Conservation (phyloP, 92 coral and sea anemone genomes). For the Parazoanthus atlanticus region DNA sequence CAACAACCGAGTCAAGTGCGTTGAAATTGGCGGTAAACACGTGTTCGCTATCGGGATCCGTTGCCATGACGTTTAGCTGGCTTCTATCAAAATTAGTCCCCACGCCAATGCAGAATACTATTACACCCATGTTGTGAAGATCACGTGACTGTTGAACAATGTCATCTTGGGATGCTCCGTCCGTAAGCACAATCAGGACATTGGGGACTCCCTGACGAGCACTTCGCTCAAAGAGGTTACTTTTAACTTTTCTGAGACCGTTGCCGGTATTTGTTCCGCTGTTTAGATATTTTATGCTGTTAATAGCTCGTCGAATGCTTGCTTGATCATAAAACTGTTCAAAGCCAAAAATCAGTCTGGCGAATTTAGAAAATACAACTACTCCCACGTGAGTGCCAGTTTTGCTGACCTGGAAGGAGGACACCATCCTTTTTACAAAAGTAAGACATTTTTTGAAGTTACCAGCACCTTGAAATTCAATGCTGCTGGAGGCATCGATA, state of each 20-base stretch:
- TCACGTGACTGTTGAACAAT: constrained; percentile 66
- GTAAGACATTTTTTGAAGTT: constrained; percentile 72
- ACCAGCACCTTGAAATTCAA: constrained; percentile 53
- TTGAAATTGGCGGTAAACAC: constrained; percentile 68
- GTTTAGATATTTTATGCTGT: constrained; percentile 50
- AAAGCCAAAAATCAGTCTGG: constrained; percentile 45
- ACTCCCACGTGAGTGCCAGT: constrained; percentile 74
- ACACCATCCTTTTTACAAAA: constrained; percentile 64
- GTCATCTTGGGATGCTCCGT: constrained; percentile 72
- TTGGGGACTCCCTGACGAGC: constrained; percentile 74
- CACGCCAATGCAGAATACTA: constrained; percentile 71
- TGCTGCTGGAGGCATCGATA: constrained; percentile 82
- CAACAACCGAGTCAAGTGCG: constrained; percentile 39
- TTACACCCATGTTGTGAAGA: constrained; percentile 78
- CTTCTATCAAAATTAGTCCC: constrained; percentile 46
- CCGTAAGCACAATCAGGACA: constrained; percentile 69
- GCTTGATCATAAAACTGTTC: constrained; percentile 40
- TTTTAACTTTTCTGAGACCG: constrained; percentile 60
- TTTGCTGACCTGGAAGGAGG: constrained; percentile 61
- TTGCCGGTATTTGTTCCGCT: constrained; percentile 77
- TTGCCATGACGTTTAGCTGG: constrained; percentile 73
- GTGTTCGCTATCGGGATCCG: constrained; percentile 82
- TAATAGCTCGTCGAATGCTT: constrained; percentile 19
- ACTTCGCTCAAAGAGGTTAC: constrained; percentile 57
- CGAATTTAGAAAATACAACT: constrained; percentile 56